Evolutionary conservation across 2,113 vertebrate genomes (phyloP), one percentile per base, ranked within the genome.

Genomic region (Riparia riparia): DNA sequence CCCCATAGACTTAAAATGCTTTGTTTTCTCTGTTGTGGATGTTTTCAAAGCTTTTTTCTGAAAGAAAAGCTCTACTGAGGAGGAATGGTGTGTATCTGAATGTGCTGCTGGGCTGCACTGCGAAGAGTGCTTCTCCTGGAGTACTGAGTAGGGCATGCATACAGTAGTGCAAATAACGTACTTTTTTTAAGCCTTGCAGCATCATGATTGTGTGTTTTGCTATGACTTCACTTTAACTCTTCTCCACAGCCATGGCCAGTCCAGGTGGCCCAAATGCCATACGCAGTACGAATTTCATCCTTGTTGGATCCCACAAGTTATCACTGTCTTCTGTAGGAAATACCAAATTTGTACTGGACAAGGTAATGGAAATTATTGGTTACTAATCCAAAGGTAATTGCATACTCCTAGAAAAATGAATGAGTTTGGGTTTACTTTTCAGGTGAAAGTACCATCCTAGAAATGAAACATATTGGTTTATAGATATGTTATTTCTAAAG

Each of bases 241-340:
- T 89, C 58, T 92, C 73, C 82, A 9, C 78, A 99, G 99, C 98
- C 24, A 95, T 99, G 97, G 98, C 99, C 65, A 99, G 99, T 90
- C 99, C 99, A 3, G 98, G 99, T 17, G 99, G 99, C 6, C 99
- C 98, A 20, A 98, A 98, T 42, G 98, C 99, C 9, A 98, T 99
- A 56, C 99, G 99, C 14, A 99, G 98, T 94, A 99, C 99, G 70
- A 98, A 98, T 89, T 99, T 99, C 51, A 64, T 93, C 71, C 98
- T 99, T 29, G 98, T 99, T 34, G 99, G 99, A 41, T 99, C 98
- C 24, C 98, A 99, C 96, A 99, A 98, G 28, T 97, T 99, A 18
- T 98, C 97, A 0, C 81, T 99, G 32, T 96, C 98, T 39, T 99
- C 99, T 21, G 87, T 99, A 44, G 99, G 99, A 82, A 98, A 96